Percentiles rank a stretch among this genome's conserved stretches.
Evolutionary conservation across 2,888 invertebrate genomes (phyloP).

Genomic region (Chaitophorus viminalis): DNA sequence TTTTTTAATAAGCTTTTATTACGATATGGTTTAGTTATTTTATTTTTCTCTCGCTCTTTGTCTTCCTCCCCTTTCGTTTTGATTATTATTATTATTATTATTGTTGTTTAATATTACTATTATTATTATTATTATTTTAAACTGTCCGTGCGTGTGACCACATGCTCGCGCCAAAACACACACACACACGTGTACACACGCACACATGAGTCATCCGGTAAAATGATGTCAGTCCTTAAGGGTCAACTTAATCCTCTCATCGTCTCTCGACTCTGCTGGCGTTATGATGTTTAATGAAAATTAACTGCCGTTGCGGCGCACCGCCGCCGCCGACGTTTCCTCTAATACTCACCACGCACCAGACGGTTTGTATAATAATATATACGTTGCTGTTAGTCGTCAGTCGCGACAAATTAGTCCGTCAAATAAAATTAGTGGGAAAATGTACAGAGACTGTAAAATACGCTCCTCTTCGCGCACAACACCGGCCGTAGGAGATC

Average conservation of each 20-base stretch:
- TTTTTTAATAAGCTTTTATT: slow-evolving; percentile 43
- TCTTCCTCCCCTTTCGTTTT: background rate
- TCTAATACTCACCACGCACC: background rate
- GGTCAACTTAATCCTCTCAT: slow-evolving; percentile 40
- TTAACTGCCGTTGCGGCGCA: slow-evolving; percentile 36
- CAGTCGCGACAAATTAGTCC: slow-evolving; percentile 46
- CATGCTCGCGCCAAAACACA: background rate
- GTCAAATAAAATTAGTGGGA: slow-evolving; percentile 46
- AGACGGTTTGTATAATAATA: slow-evolving; percentile 10
- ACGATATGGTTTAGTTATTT: slow-evolving; percentile 22
- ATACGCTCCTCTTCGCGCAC: background rate
- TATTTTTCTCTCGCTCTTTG: no score
- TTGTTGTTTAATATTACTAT: background rate
- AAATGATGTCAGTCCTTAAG: slow-evolving; percentile 55
- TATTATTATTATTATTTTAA: background rate
- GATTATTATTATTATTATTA: background rate
- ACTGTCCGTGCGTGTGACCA: background rate
- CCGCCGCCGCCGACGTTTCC: slow-evolving; percentile 2
- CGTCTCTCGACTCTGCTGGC: slow-evolving; percentile 2
- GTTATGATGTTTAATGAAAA: slow-evolving; percentile 53
- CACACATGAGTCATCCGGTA: slow-evolving; percentile 43
- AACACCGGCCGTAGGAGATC: background rate
- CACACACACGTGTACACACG: background rate
- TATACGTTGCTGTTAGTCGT: background rate
- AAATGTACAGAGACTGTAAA: slow-evolving; percentile 21